Evolutionary conservation across 1,140 invertebrate genomes (phyloP).

Genomic region (Agrypnia vestita): DNA sequence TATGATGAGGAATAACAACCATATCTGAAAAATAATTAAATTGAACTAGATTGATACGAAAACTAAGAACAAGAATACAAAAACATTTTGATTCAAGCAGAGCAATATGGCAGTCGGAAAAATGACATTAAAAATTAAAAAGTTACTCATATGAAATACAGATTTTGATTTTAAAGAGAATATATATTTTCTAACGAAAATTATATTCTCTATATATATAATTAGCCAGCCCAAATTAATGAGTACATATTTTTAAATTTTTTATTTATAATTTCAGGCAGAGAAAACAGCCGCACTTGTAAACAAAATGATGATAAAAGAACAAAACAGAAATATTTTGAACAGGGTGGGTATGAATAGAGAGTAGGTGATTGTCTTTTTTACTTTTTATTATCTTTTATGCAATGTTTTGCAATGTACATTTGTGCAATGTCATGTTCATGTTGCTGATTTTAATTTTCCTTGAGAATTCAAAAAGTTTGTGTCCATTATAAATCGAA

Average conservation of each 20-base stretch:
- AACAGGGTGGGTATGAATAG: conserved; percentile 12
- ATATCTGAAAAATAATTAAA: too few relatives aligned
- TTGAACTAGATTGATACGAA: too few relatives aligned
- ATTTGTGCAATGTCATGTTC: too few relatives aligned
- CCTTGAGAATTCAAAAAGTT: background rate
- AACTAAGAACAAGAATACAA: too few relatives aligned
- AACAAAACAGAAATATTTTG: conserved; percentile 16
- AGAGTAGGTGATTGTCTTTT: background rate
- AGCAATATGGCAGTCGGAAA: too few relatives aligned
- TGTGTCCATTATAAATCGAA: too few relatives aligned
- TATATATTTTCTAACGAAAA: background rate
- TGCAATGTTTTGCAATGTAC: too few relatives aligned
- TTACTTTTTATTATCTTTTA: too few relatives aligned
- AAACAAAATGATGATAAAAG: conserved; percentile 45
- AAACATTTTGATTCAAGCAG: too few relatives aligned
- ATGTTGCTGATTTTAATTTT: background rate
- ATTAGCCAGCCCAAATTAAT: background rate
- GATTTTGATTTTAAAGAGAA: background rate
- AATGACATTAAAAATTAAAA: background rate
- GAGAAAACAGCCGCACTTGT: background rate
- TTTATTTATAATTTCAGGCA: conserved; percentile 20
- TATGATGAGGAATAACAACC: too few relatives aligned
- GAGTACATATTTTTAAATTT: background rate
- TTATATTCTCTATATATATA: background rate
- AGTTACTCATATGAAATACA: too few relatives aligned